These are phyloP conservation scores for Melanophora roralis DNA, from an alignment of 2,888 invertebrate species.

Conservation along the genomic window DNA sequence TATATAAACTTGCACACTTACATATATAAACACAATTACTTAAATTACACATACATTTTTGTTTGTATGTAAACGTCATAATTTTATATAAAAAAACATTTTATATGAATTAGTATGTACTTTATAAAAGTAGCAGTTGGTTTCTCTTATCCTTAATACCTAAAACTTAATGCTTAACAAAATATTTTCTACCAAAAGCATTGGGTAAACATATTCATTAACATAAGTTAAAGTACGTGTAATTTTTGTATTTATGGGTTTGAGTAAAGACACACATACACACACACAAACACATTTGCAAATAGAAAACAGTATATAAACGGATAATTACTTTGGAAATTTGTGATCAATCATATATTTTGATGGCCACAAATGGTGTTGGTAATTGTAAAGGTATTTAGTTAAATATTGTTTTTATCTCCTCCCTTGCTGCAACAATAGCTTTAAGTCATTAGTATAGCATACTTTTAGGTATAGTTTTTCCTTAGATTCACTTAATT, in stretches of 20 bases:
- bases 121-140: background rate
- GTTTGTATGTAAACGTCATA: constrained; percentile 32
- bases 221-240: background rate
- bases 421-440: background rate
- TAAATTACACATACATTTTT: background rate
- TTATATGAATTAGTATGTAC: background rate
- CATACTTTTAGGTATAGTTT: constrained; percentile 27
- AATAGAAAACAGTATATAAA: constrained; percentile 13
- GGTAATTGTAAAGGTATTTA: constrained; percentile 47
- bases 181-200: constrained; percentile 18
- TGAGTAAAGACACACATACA: background rate
- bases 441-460: background rate
- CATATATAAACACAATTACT: background rate
- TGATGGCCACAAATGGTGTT: constrained; percentile 63
- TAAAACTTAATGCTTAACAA: constrained; percentile 33
- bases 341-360: constrained; percentile 73
- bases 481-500: background rate
- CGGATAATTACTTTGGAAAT: constrained; percentile 72
- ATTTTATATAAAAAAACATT: constrained; percentile 32
- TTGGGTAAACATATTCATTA: constrained; percentile 8
- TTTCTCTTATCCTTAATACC: background rate
- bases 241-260: background rate
- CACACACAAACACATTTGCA: background rate
- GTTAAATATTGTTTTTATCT: background rate
- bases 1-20: constrained; percentile 23